Base-by-base conservation (phyloP, 2,797 vertebrate species). In the Capromys pilorides region DNA sequence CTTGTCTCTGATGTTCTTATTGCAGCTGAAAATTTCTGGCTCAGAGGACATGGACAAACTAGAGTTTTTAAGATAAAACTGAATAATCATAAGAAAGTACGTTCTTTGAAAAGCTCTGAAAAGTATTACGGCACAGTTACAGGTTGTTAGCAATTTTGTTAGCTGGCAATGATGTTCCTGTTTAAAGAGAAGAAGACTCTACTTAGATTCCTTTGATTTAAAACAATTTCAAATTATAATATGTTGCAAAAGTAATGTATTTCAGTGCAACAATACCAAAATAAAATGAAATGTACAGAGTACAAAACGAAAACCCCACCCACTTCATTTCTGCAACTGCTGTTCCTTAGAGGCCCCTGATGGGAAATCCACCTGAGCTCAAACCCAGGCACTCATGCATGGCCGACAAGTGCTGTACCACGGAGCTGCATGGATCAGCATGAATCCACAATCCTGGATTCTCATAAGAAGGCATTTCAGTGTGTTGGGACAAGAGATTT, bases 171-270 rank as follows among this genome's bases (percentile, higher is more conserved):
- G 64, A 66, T 90, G 51, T 88, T 91, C 95, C 88, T 87, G 71
- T 90, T 86, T 80, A 95, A 80, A 73, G 41, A 90, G n/a, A 45
- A 92, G 94, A 86, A 77, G 10, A 95, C 26, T 39, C 10, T 49
- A 85, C 66, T 77, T 95, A 61, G 59, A 19, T 85, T 85, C 22
- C 3, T 94, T 89, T 79, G 54, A 94, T 90, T 95, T 79, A 94
- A 93, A 95, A 95, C 33, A 9, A 51, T 51, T 96, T 90, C 14
- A 85, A 90, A 86, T 84, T 87, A 78, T 11, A 78, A 31, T 64
- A 12, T 75, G n/a, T 49, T 95, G 49, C 24, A 78, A 83, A 91
- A 88, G 49, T 83, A 91, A 89, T 87, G 11, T 14, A 78, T 89
- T 94, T 87, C n/a, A 90, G 57, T 88, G 62, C 45, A 92, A 71